Percentiles rank a stretch among this genome's conserved stretches.
These are phyloP conservation scores for Phocoena phocoena DNA, from an alignment of 2,113 vertebrate genomes.

Conservation along the genomic window DNA sequence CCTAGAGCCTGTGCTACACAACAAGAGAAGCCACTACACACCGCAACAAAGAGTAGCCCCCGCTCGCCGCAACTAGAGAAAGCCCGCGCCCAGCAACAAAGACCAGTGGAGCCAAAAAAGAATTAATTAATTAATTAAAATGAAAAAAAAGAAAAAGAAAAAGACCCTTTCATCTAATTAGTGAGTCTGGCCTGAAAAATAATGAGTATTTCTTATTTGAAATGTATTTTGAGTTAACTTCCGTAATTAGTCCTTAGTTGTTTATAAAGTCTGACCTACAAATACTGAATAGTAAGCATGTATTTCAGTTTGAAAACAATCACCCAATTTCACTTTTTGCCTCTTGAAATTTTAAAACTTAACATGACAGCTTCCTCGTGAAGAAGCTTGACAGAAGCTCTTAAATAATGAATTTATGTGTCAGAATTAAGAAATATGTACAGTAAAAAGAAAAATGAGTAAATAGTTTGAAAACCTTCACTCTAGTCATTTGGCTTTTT, in stretches of 20 bases:
- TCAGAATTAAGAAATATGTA: slow-evolving; percentile 19
- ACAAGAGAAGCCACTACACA: too few relatives aligned
- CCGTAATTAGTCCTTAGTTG: neutral
- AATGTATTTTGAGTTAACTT: slow-evolving; percentile 39
- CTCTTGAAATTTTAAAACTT: slow-evolving; percentile 25
- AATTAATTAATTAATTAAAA: too few relatives aligned
- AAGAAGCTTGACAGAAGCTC: neutral
- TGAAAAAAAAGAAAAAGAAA: too few relatives aligned
- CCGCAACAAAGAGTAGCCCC: too few relatives aligned
- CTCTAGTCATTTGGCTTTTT: neutral
- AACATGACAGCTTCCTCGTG: neutral
- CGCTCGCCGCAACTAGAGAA: fast-evolving
- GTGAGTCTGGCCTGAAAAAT: neutral
- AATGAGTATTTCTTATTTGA: neutral
- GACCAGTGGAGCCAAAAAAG: too few relatives aligned
- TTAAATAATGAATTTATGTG: neutral
- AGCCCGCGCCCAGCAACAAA: too few relatives aligned
- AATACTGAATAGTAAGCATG: neutral
- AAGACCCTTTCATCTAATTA: neutral
- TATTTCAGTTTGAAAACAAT: slow-evolving; percentile 26
- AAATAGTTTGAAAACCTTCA: neutral
- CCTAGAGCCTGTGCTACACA: too few relatives aligned
- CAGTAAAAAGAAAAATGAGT: neutral
- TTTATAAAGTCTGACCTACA: neutral
- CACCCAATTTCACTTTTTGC: neutral